These are phyloP conservation scores for Charaxes varanes DNA, from an alignment of 1,140 invertebrate genomes.

Conservation along the genomic window DNA sequence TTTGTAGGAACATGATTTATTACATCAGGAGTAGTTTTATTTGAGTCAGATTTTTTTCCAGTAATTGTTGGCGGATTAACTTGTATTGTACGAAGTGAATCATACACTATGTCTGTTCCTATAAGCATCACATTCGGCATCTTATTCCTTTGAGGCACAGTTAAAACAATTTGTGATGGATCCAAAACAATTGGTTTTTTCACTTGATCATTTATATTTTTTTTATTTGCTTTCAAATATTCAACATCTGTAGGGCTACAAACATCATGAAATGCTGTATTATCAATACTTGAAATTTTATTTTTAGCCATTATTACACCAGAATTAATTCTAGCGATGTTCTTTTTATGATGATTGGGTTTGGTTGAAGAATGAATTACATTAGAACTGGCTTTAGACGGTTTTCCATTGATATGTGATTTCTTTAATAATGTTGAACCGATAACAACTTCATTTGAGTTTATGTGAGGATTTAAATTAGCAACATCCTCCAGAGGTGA, in stretches of 20 bases:
- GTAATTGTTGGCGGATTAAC: slow-evolving; percentile 13
- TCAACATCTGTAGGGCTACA: too few species aligned
- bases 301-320: too few species aligned
- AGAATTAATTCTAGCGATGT: too few species aligned
- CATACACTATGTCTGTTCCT: slow-evolving; percentile 33
- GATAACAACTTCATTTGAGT: slow-evolving; percentile 10
- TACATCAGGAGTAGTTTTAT: slow-evolving; percentile 21
- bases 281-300: too few species aligned
- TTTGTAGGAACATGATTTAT: slow-evolving; percentile 29
- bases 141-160: slow-evolving; percentile 9
- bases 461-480: slow-evolving; percentile 5
- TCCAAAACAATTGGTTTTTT: slow-evolving; percentile 4
- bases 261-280: too few species aligned
- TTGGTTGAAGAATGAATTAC: too few species aligned
- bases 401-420: background rate
- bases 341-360: background rate
- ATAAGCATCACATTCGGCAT: slow-evolving; percentile 36
- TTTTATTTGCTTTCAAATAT: background rate
- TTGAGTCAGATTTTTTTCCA: slow-evolving; percentile 11
- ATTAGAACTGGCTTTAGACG: background rate
- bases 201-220: background rate
- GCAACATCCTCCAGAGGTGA: background rate
- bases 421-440: background rate
- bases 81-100: slow-evolving; percentile 25
- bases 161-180: slow-evolving; percentile 12